Evolutionary conservation across 2,888 invertebrate species (phyloP), one percentile per base, ranked within the genome.

Genomic region (Polylopha cassiicola): DNA sequence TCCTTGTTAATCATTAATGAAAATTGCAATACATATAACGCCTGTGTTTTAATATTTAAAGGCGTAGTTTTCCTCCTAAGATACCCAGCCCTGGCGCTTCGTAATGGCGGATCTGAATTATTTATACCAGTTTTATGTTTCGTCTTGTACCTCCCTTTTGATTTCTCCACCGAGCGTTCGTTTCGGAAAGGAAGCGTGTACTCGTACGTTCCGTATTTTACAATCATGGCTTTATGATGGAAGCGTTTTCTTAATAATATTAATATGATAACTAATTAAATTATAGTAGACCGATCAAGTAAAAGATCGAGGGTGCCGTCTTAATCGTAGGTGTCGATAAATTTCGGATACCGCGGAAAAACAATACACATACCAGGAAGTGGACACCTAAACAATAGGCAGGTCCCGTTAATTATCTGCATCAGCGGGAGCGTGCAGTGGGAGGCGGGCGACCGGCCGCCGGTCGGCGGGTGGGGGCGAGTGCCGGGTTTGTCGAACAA

Each of bases 11-110:
- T 77, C 61, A 76, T 80, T 82, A 77, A 82, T 80, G 74, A 74
- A 80, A 81, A 82, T 80, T 82, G 79, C 84, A 81, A 81, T 85
- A 81, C 78, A 81, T 81, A 82, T 82, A 81, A 81, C 77, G 73
- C 71, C 58, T 62, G 54, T 55, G 65, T 64, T 82, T 70, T 77
- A 84, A 82, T 84, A 84, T 84, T 82, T 67, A 82, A 58, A 53
- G 51, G 53, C 62, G 70, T 74, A 79, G 81, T 79, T 72, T 76
- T 73, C 73, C 72, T 70, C 65, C 58, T 49, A 58, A 62, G 63
- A 58, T 62, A 55, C 63, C 47, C 54, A 56, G 57, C 58, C 60
- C 64, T 56, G 60, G 54, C 54, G 47, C 52, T 46, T 44, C 53
- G 76, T 84, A 82, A 82, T 80, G 80, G 80, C 58, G 58, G 44